phyloP scores from a whole-genome alignment of 2,888 invertebrate genomes.

The Cephus spinipes region DNA sequence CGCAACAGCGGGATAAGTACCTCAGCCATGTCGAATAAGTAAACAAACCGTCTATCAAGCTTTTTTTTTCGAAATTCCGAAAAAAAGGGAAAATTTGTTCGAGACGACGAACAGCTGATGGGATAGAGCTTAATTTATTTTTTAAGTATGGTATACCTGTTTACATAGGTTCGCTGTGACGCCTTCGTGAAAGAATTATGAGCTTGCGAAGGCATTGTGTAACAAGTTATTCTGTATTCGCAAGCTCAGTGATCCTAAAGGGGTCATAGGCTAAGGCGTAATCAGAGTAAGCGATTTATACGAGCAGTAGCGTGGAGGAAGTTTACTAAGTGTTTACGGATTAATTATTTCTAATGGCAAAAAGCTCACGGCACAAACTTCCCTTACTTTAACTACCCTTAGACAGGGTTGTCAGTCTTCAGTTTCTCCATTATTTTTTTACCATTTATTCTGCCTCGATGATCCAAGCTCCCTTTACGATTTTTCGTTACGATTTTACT shows the following conservation, averaged over 20 bases:
- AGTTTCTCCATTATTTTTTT: background rate
- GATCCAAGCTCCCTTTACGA: background rate
- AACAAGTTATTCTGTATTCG: background rate
- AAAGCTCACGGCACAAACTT: background rate
- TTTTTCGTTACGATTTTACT: background rate
- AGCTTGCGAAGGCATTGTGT: background rate
- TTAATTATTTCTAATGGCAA: background rate
- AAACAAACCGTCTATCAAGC: background rate
- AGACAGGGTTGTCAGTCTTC: background rate
- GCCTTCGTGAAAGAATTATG: background rate
- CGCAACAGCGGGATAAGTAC: background rate
- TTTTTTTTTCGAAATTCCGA: background rate
- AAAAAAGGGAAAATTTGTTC: background rate
- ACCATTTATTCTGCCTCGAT: background rate
- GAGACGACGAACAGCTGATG: background rate
- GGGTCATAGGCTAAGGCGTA: background rate
- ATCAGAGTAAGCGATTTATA: background rate
- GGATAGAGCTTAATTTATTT: background rate
- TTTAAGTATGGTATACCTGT: background rate
- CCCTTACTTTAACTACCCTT: too few species aligned
- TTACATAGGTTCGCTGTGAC: background rate
- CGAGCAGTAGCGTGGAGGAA: background rate
- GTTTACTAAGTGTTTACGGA: background rate
- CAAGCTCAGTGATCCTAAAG: background rate
- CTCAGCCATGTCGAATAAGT: background rate